Evolutionary conservation across 1,140 invertebrate genomes (phyloP).

Genomic region (Papilio glaucus): DNA sequence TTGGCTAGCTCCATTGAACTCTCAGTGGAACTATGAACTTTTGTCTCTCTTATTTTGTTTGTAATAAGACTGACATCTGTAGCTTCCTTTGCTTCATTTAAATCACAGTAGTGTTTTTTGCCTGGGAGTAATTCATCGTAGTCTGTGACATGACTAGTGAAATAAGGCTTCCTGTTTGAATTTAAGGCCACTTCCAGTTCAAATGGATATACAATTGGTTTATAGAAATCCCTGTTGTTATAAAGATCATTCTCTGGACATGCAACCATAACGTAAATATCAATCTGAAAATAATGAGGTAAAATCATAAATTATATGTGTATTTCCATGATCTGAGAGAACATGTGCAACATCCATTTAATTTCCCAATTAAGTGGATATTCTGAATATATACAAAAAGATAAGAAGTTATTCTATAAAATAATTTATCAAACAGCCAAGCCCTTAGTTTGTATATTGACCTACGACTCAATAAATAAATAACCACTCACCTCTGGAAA

Average conservation of each 20-base stretch:
- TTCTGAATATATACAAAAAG: no score
- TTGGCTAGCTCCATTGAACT: slow-evolving; percentile 58
- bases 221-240: slow-evolving; percentile 93
- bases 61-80: slow-evolving; percentile 89
- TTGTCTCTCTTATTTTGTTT: slow-evolving; percentile 84
- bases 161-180: slow-evolving; percentile 84
- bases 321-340: background rate
- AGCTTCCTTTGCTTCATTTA: slow-evolving; percentile 80
- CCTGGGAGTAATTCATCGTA: slow-evolving; percentile 90
- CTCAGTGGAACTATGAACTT: slow-evolving; percentile 53
- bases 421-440: no score
- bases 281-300: slow-evolving; percentile 86
- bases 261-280: slow-evolving; percentile 94
- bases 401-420: no score
- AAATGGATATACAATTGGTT: slow-evolving; percentile 95
- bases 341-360: no score
- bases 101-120: slow-evolving; percentile 82
- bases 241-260: slow-evolving; percentile 95
- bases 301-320: background rate
- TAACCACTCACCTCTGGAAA: slow-evolving; percentile 89
- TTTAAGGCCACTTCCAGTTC: slow-evolving; percentile 96
- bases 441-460: background rate
- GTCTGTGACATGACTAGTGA: slow-evolving; percentile 88
- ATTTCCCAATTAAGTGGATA: no score
- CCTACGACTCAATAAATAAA: background rate